Evolutionary conservation across 2,797 vertebrate species (phyloP), one percentile per base, ranked within the genome.

Genomic region (Otolemur crassicaudatus): DNA sequence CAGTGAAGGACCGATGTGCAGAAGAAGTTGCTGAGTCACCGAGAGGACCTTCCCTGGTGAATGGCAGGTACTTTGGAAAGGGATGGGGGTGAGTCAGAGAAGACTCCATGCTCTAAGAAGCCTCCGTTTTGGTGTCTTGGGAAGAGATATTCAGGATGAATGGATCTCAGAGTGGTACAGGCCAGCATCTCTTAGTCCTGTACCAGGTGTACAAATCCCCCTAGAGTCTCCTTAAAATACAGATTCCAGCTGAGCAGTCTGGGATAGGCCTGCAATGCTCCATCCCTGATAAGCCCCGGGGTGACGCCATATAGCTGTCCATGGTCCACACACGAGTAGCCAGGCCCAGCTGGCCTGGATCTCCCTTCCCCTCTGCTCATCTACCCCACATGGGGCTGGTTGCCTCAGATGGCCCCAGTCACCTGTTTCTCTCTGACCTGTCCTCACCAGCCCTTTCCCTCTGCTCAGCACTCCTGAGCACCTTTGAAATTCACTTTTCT

Each of bases 331-430:
- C 37, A 12, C 0, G 43, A 63, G n/a, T 2, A 29, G 69, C n/a
- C 60, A 46, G n/a, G 34, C 46, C 1, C 1, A 19, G 56, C 23
- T 11, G 23, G 19, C 31, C 58, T 1, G 19, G 29, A 53, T 19
- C 83, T 37, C 63, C 31, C 29, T 22, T 16, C 29, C 4, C 14
- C 29, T 27, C 0, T 0, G 0, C 20, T 23, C 23, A 1, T 0
- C 0, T 2, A 37, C 11, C 27, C 56, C 11, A 25, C 4, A 0
- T 3, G 0, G 5, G 65, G 53, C 72, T 72, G 73, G 60, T 49
- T 17, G 40, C 8, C 17, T 40, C 56, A 8, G 14, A 6, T 23
- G 1, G 31, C 31, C 19, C 29, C 2, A 7, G 8, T 11, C 31
- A 27, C 3, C 11, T 16, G 1, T 56, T 19, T n/a, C 60, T 65